Conservation (phyloP, 2,113 vertebrate genomes). For the Callaeas wilsoni region DNA sequence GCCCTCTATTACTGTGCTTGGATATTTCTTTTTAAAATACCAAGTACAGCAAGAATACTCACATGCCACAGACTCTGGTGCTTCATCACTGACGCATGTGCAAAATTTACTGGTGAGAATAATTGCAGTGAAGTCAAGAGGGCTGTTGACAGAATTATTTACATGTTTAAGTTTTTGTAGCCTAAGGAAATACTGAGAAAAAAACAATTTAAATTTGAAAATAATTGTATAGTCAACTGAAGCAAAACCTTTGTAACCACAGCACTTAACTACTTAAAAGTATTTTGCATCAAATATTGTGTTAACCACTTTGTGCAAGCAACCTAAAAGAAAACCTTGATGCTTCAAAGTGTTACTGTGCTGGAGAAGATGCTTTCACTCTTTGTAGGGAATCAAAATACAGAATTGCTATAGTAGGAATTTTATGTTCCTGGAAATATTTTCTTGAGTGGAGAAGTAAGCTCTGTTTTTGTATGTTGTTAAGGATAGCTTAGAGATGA, state of each 20-base stretch:
- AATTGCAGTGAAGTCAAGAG: not conserved
- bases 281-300: not conserved
- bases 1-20: not conserved
- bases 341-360: not conserved
- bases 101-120: not conserved
- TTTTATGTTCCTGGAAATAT: not conserved
- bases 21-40: not conserved
- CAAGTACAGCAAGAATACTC: not conserved
- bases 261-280: not conserved
- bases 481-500: not conserved
- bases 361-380: not conserved
- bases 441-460: not conserved
- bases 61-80: not conserved
- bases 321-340: not conserved
- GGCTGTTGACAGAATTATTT: not conserved
- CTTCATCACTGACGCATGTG: not conserved
- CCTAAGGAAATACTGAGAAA: not conserved
- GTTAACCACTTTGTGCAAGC: not conserved
- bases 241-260: not conserved
- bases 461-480: not conserved
- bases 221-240: not conserved
- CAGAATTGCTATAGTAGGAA: not conserved
- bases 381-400: not conserved
- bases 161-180: not conserved
- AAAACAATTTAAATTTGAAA: not conserved